These are phyloP conservation scores for Trichosurus vulpecula DNA, from an alignment of 2,797 vertebrate genomes.

Conservation along the genomic window DNA sequence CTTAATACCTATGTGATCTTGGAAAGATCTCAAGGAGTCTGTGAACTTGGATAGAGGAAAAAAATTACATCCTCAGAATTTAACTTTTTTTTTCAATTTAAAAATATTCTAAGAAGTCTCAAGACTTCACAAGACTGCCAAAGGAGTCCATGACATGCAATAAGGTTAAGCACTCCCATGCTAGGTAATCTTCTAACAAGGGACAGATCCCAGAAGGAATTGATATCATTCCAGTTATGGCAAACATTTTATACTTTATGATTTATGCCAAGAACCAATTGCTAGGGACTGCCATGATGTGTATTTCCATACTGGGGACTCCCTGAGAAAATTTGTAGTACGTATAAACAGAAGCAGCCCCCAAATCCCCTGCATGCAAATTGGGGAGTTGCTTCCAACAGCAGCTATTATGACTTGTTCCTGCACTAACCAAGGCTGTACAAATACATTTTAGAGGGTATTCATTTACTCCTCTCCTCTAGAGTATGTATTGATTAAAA, in stretches of 20 bases:
- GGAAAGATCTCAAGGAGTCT: background rate
- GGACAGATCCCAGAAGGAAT: background rate
- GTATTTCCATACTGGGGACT: background rate
- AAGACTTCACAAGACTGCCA: background rate
- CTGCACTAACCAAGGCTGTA: background rate
- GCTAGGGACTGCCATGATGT: background rate
- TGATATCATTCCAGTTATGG: no score
- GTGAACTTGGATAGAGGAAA: background rate
- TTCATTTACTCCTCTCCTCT: background rate
- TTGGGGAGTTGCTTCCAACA: background rate
- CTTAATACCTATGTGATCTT: background rate
- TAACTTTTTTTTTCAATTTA: background rate
- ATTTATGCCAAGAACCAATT: background rate
- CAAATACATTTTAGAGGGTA: background rate
- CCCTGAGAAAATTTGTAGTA: background rate
- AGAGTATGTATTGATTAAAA: background rate
- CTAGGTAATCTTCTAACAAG: background rate
- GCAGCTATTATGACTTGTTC: background rate
- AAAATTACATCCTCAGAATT: background rate
- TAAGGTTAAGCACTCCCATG: background rate
- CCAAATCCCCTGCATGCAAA: background rate
- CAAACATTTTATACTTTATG: background rate
- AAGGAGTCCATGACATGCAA: background rate
- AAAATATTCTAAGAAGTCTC: background rate
- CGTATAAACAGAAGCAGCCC: background rate